Evolutionary conservation across 2,888 invertebrate species (phyloP), one percentile per base, ranked within the genome.

Genomic region (Opisthograptis luteolata): DNA sequence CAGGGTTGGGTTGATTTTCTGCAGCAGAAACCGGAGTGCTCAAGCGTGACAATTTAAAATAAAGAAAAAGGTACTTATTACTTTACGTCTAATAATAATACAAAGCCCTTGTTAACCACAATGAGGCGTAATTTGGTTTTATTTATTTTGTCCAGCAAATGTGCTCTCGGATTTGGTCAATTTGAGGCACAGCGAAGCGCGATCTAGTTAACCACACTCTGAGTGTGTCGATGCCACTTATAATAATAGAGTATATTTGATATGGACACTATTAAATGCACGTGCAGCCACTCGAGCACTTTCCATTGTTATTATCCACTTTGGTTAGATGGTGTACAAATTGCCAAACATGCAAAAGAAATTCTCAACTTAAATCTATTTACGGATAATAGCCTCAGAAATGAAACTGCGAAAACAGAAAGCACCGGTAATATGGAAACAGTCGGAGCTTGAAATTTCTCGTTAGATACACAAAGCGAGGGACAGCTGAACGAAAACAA

Each of bases 331-430:
- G 27, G 30, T 43, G 22, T 28, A 41, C 30, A 45, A 45, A 51
- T 49, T 51, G 41, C 15, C 51, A 39, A 58, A 44, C 45, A 34
- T 41, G 40, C 52, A 47, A 57, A 61, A 58, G 51, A 58, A 58
- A 58, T 46, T 46, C 50, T 22, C 52, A 49, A 54, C 53, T 58
- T 42, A 48, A 53, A 56, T 50, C 51, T 55, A 49, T 59, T 50
- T 51, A 52, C 53, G 52, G 44, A 60, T 55, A 58, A 54, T 51
- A 49, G 24, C 46, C 31, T 50, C 47, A 46, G 47, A 58, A 56
- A 56, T 55, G 48, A 60, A 67, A 64, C 60, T 68, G 67, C 62
- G 68, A 66, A 69, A 76, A 69, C 62, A 68, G 71, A 76, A 71
- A 72, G 70, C 64, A 56, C 41, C 52, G 41, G 47, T 53, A 55